These are phyloP conservation scores for Corythucha ciliata DNA, from an alignment of 2,888 invertebrate species.

Conservation along the genomic window DNA sequence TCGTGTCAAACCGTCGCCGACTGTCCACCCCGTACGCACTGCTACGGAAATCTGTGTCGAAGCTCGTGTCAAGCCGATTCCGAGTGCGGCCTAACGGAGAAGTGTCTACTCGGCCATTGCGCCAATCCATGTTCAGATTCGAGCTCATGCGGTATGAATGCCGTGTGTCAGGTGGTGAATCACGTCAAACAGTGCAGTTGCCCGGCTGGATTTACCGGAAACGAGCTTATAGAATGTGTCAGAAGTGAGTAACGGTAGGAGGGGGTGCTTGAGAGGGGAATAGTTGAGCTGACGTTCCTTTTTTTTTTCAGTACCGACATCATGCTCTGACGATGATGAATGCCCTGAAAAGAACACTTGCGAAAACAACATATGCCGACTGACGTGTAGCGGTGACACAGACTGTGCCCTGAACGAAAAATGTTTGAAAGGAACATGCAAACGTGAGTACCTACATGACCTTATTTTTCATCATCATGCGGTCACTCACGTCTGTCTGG, in stretches of 20 bases:
- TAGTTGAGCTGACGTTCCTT: background rate
- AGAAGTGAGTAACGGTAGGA: slow-evolving; percentile 50
- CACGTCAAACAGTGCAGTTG: slow-evolving; percentile 74
- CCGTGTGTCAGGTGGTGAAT: slow-evolving; percentile 59
- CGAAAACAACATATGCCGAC: slow-evolving; percentile 71
- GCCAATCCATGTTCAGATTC: slow-evolving; percentile 65
- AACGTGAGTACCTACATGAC: slow-evolving; percentile 50
- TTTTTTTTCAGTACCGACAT: slow-evolving; percentile 56
- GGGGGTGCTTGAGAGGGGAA: background rate
- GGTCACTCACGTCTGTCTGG: background rate
- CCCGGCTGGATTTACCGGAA: slow-evolving; percentile 76
- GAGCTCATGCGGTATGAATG: slow-evolving; percentile 74
- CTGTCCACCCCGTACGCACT: slow-evolving; percentile 70
- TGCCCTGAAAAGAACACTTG: slow-evolving; percentile 65
- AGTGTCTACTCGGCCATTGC: slow-evolving; percentile 74
- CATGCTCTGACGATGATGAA: slow-evolving; percentile 60
- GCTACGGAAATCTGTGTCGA: slow-evolving; percentile 57
- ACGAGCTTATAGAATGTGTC: slow-evolving; percentile 72
- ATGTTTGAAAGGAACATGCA: slow-evolving; percentile 70
- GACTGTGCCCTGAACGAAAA: slow-evolving; percentile 85
- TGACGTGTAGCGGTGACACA: slow-evolving; percentile 63
- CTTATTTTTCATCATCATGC: slow-evolving; percentile 8
- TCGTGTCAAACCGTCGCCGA: slow-evolving; percentile 61
- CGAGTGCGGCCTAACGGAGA: slow-evolving; percentile 69
- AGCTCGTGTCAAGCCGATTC: slow-evolving; percentile 67